Conservation (phyloP, 2,888 invertebrate species). For the Penaeus monodon region DNA sequence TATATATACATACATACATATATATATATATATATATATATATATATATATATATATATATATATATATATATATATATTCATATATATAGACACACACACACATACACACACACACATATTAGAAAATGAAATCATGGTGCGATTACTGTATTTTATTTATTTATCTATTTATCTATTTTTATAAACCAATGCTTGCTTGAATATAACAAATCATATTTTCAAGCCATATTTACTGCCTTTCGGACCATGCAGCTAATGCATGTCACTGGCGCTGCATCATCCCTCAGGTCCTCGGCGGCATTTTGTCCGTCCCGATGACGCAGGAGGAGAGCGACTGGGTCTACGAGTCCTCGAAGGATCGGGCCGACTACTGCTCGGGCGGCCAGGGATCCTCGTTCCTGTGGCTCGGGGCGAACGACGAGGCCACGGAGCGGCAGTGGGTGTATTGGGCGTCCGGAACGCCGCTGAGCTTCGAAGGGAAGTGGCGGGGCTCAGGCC, state of each 20-base stretch:
- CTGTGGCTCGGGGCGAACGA: slow-evolving; percentile 57
- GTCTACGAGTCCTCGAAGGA: slow-evolving; percentile 28
- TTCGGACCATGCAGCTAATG: too few relatives aligned
- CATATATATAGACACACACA: neutral
- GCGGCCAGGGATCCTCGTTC: slow-evolving; percentile 40
- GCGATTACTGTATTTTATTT: too few relatives aligned
- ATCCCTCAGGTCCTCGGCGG: slow-evolving; percentile 43
- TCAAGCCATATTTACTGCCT: too few relatives aligned
- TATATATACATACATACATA: too few relatives aligned
- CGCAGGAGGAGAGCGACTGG: slow-evolving; percentile 32
- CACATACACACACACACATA: neutral
- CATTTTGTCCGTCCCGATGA: slow-evolving; percentile 31
- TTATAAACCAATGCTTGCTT: neutral
- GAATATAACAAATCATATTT: too few relatives aligned
- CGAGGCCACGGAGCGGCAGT: slow-evolving; percentile 6
- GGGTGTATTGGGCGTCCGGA: neutral
- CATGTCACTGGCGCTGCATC: too few relatives aligned
- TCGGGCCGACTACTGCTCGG: slow-evolving; percentile 34
- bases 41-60: too few relatives aligned
- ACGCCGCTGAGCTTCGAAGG: slow-evolving; percentile 23
- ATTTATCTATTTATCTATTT: too few relatives aligned
- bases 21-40: too few relatives aligned
- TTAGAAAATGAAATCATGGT: too few relatives aligned
- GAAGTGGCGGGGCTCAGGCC: slow-evolving; percentile 46
- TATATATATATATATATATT: too few relatives aligned